phyloP scores from a whole-genome alignment of 2,888 invertebrate genomes.

The Anagyrus pseudococci region DNA sequence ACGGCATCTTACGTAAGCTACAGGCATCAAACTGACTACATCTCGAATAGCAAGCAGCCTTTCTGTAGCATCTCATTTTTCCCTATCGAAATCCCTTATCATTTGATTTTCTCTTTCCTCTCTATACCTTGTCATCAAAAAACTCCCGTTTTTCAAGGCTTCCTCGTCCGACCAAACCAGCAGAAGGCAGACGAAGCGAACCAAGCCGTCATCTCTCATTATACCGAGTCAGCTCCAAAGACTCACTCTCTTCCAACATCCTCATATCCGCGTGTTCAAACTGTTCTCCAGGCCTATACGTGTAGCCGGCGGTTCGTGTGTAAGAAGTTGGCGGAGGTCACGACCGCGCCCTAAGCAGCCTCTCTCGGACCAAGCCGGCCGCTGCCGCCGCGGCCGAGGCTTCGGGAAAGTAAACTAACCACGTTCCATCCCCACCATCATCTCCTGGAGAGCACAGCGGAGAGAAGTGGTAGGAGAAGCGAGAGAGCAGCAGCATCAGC shows the following conservation, averaged over 20 bases:
- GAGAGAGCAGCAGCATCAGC: neutral
- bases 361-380: neutral
- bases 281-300: neutral
- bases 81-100: no score
- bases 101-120: no score
- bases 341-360: slow-evolving; percentile 59
- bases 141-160: no score
- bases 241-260: neutral
- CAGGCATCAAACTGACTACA: no score
- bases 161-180: no score
- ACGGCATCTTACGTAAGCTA: no score
- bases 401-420: slow-evolving; percentile 61
- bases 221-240: slow-evolving; percentile 3
- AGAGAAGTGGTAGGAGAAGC: slow-evolving; percentile 2
- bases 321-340: slow-evolving; percentile 48
- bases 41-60: no score
- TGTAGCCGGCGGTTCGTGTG: neutral
- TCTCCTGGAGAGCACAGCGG: neutral
- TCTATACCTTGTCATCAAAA: no score
- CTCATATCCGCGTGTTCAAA: neutral
- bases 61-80: no score
- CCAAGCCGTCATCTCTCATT: neutral
- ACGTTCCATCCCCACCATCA: slow-evolving; percentile 60
- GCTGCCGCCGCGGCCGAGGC: slow-evolving; percentile 42
- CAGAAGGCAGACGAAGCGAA: no score